Percentiles rank a stretch among this genome's conserved stretches.
These are phyloP conservation scores for Cladopsammia gracilis DNA, from an alignment of 64 coral and sea anemone genomes.

Conservation along the genomic window DNA sequence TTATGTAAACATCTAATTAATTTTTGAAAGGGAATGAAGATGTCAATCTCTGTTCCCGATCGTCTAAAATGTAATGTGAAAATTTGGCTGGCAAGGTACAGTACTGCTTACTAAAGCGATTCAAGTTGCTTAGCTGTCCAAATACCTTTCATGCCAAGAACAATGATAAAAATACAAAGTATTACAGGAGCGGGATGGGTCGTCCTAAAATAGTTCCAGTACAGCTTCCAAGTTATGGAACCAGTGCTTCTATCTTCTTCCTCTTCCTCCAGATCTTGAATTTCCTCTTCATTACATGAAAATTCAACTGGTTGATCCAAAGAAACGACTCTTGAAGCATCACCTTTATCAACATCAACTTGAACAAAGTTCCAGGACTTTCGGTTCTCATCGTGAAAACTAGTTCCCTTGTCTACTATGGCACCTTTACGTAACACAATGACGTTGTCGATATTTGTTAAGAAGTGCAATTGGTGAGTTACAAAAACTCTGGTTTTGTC, in stretches of 20 bases:
- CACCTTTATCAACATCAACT: neutral
- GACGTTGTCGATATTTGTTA: neutral
- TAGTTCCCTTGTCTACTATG: neutral
- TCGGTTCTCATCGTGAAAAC: neutral
- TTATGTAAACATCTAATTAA: too few relatives aligned
- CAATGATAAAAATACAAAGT: neutral
- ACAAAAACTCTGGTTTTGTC: neutral
- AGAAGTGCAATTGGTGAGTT: neutral
- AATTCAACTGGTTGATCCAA: neutral
- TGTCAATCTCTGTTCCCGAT: too few relatives aligned
- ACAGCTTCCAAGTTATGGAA: constrained; percentile 48
- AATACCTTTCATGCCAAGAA: constrained; percentile 38
- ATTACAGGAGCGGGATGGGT: constrained; percentile 32
- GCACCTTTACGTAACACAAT: neutral
- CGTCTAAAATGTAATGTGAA: too few relatives aligned
- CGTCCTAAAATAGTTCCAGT: constrained; percentile 71
- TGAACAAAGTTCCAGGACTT: neutral
- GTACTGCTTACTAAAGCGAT: too few relatives aligned
- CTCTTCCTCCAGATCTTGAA: constrained; percentile 9
- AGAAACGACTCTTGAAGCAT: neutral
- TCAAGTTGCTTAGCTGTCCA: too few relatives aligned
- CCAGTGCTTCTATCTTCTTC: constrained; percentile 19
- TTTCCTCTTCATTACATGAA: neutral
- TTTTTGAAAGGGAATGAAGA: too few relatives aligned
- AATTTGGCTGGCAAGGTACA: too few relatives aligned